Percentiles rank a stretch among this genome's conserved stretches.
Conservation (phyloP, 2,113 vertebrate species). For the Gambusia affinis region DNA sequence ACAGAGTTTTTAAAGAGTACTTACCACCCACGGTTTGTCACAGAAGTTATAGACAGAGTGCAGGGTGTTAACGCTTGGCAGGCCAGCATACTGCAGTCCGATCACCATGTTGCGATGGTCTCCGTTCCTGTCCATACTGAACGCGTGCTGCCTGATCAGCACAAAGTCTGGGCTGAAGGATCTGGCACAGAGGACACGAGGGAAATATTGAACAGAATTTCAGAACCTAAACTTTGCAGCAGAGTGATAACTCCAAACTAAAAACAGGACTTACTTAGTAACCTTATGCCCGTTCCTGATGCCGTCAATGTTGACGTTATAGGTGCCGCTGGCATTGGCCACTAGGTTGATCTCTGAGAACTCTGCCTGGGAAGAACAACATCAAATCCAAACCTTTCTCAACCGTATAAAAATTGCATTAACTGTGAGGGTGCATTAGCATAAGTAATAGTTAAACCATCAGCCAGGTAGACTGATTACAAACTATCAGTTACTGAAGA, state of each 20-base stretch:
- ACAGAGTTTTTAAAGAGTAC: slow-evolving; percentile 27
- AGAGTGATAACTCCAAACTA: neutral
- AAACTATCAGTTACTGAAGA: neutral
- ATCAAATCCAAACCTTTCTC: neutral
- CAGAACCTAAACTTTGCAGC: neutral
- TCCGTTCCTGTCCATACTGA: slow-evolving; percentile 91
- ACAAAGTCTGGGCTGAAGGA: slow-evolving; percentile 91
- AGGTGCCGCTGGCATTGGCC: slow-evolving; percentile 85
- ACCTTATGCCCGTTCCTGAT: slow-evolving; percentile 87
- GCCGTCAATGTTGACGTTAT: slow-evolving; percentile 87
- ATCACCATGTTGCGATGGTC: slow-evolving; percentile 91
- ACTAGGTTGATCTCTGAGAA: slow-evolving; percentile 90
- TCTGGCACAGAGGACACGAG: slow-evolving; percentile 68
- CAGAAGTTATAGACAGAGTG: slow-evolving; percentile 95
- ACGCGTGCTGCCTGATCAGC: slow-evolving; percentile 90
- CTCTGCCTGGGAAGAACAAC: slow-evolving; percentile 81
- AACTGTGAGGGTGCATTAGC: neutral
- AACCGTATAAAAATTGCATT: slow-evolving; percentile 5
- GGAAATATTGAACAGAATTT: slow-evolving; percentile 35
- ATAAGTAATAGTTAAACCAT: neutral
- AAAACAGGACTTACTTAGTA: slow-evolving; percentile 79
- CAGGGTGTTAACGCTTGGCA: slow-evolving; percentile 88
- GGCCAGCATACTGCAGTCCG: slow-evolving; percentile 89
- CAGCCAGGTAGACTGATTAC: neutral
- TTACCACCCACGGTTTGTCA: slow-evolving; percentile 94